Conservation (phyloP, 1,140 invertebrate genomes). For the Drosophila nannoptera region DNA sequence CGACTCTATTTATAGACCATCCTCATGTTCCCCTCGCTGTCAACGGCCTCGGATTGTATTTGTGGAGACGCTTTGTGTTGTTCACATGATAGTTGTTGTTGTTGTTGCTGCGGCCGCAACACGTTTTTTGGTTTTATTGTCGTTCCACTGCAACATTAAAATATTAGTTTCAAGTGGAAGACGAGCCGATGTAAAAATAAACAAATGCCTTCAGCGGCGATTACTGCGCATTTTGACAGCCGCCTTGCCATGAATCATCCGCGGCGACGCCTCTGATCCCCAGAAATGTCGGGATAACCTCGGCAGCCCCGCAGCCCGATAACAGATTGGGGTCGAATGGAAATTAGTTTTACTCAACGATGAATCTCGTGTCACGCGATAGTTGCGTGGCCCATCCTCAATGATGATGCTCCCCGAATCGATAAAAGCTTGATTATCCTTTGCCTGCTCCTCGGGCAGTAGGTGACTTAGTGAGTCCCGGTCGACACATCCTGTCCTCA, state of each 20-base stretch:
- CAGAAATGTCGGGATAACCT: neutral
- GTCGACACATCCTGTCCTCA: conserved; percentile 53
- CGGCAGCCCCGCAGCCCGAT: conserved; percentile 1
- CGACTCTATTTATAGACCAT: conserved; percentile 20
- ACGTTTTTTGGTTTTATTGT: conserved; percentile 33
- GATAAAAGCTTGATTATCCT: too few relatives aligned
- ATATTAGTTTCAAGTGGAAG: conserved; percentile 50
- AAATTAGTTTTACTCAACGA: neutral
- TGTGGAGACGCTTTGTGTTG: conserved; percentile 5
- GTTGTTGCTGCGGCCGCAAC: conserved; percentile 6
- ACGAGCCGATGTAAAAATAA: conserved; percentile 42
- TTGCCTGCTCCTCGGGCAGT: neutral
- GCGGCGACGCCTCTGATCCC: conserved; percentile 15
- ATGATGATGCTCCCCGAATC: too few relatives aligned
- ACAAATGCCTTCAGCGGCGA: conserved; percentile 43
- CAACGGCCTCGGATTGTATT: conserved; percentile 13
- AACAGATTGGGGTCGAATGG: conserved; percentile 9
- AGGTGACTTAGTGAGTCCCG: conserved; percentile 39
- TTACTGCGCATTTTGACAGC: conserved; percentile 52
- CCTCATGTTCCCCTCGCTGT: conserved; percentile 9
- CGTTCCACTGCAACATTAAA: conserved; percentile 48
- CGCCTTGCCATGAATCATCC: conserved; percentile 34
- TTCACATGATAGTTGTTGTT: conserved; percentile 1
- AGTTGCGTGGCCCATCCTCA: too few relatives aligned
- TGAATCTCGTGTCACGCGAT: too few relatives aligned